phyloP scores from a whole-genome alignment of 2,797 vertebrate genomes.

The Nothura maculosa region DNA sequence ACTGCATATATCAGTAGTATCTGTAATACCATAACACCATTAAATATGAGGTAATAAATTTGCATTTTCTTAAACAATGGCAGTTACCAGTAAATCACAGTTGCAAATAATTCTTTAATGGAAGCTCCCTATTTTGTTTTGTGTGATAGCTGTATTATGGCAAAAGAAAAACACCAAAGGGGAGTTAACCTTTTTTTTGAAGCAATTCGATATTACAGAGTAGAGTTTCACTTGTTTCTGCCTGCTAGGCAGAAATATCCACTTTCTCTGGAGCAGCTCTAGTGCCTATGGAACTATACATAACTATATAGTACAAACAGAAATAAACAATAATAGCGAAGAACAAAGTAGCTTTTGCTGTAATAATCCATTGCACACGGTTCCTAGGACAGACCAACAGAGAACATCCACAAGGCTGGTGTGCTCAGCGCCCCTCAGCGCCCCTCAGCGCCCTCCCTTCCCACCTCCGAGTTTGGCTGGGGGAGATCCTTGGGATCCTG shows the following conservation, averaged over 20 bases:
- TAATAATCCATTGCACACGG: neutral
- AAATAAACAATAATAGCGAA: no score
- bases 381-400: neutral
- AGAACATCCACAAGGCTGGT: neutral
- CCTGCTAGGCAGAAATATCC: rapidly evolving
- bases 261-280: rapidly evolving
- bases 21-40: neutral
- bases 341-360: no score
- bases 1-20: neutral
- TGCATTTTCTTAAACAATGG: rapidly evolving
- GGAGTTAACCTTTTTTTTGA: neutral
- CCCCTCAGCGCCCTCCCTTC: neutral
- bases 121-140: neutral
- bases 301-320: neutral
- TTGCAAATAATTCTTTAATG: neutral
- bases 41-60: neutral
- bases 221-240: no score
- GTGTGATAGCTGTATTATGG: neutral
- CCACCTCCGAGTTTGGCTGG: neutral
- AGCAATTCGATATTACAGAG: neutral
- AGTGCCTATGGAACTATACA: neutral
- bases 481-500: neutral
- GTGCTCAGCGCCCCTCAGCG: neutral
- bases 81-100: neutral
- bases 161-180: neutral